Evolutionary conservation across 2,888 invertebrate genomes (phyloP), one percentile per base, ranked within the genome.

Genomic region (Drosophila paramelanica): DNA sequence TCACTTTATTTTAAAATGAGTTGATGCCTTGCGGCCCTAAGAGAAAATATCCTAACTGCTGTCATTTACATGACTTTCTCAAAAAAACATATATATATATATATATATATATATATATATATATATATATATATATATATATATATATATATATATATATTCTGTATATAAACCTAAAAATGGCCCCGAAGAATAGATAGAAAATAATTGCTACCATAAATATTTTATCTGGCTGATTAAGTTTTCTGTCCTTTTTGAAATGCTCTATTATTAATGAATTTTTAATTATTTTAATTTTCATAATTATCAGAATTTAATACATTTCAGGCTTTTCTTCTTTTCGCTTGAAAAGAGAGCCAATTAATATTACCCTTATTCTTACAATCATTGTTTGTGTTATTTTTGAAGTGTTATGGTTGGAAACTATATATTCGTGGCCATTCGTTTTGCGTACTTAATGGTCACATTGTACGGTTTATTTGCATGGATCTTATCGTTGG

Each of bases 391-490:
- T 10, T 10, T 2, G 8, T 31, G 10, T 31, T 31, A 10, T 31
- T 31, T 27, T 31, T 31, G 3, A 31, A 10, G 31, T 10, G 13
- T 13, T 36, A 36, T 5, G 13, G 11, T 13, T 36, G 13, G 1
- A 13, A 36, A 11, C 36, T 13, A 36, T 13, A 36, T 13, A 13
- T 36, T 36, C 17, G 5, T 33, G 11, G 11, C 11, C 11, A 33
- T 11, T 55, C 60, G 43, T 74, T 53, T 42, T 17, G 45, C 33
- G 14, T 46, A 69, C 47, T 62, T 33, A 53, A 53, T 59, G 53
- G 64, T 43, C 65, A 53, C 76, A 70, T 55, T 76, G 71, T 61
- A 52, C 39, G 45, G 14, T 75, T 60, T 57, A 60, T 50, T 69
- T 23, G 43, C 55, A 11, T 33, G 64, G 27, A 13, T 38, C 43